phyloP scores from a whole-genome alignment of 2,797 vertebrate species.

The Tadarida brasiliensis region DNA sequence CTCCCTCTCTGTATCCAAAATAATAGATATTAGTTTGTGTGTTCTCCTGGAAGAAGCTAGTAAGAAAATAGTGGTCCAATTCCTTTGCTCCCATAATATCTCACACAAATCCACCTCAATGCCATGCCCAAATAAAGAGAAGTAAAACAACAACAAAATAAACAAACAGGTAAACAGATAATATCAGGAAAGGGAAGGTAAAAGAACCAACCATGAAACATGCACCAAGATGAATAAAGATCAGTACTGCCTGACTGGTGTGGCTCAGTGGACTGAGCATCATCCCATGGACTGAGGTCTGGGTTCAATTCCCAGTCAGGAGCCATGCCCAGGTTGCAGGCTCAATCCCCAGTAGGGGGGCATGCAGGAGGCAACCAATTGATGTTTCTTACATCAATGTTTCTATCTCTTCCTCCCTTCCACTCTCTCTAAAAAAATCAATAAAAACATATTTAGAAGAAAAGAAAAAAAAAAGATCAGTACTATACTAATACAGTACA shows the following conservation, averaged over 20 bases:
- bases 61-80: background rate
- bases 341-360: too few relatives aligned
- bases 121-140: background rate
- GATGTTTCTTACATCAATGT: too few relatives aligned
- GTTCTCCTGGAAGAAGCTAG: background rate
- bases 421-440: too few relatives aligned
- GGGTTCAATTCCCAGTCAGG: too few relatives aligned
- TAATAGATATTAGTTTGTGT: background rate
- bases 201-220: background rate
- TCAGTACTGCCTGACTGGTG: background rate
- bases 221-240: background rate
- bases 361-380: too few relatives aligned
- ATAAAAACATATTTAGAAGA: too few relatives aligned
- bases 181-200: background rate
- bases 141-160: background rate
- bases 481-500: background rate
- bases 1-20: background rate
- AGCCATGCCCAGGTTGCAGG: too few relatives aligned
- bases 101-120: conserved; percentile 14
- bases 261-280: too few relatives aligned
- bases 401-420: too few relatives aligned
- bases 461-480: conserved; percentile 3
- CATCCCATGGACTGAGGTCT: too few relatives aligned
- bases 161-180: background rate
- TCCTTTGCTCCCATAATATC: background rate